phyloP scores from a whole-genome alignment of 2,113 vertebrate genomes.

The Channa argus region DNA sequence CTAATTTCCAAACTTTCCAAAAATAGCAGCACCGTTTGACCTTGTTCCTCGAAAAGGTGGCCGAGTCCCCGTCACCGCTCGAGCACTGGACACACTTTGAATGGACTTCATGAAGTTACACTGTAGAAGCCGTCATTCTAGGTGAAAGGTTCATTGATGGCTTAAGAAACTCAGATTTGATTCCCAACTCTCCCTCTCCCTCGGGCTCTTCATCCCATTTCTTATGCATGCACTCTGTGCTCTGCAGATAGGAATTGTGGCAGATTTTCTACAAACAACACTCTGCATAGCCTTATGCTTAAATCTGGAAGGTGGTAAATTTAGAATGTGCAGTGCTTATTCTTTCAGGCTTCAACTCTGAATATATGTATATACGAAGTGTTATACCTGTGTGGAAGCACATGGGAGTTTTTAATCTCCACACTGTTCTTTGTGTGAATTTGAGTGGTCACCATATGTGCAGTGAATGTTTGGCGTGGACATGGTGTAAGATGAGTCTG shows the following conservation, averaged over 20 bases:
- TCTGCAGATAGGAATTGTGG: constrained; percentile 38
- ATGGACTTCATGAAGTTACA: neutral
- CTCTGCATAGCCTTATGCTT: constrained; percentile 26
- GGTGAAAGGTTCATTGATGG: constrained; percentile 34
- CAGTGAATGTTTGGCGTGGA: constrained; percentile 60
- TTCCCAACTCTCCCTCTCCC: constrained; percentile 24
- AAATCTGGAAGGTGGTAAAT: constrained; percentile 51
- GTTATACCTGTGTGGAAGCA: constrained; percentile 23
- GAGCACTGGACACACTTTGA: neutral
- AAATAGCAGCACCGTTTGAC: constrained; percentile 70
- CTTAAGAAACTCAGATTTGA: constrained; percentile 30
- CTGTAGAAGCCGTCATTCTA: constrained; percentile 12
- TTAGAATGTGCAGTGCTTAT: constrained; percentile 8
- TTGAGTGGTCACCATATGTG: constrained; percentile 66
- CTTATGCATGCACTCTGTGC: constrained; percentile 45
- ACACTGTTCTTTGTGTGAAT: constrained; percentile 51
- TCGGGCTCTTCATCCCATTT: constrained; percentile 31
- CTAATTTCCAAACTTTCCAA: constrained; percentile 57
- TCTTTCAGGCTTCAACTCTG: constrained; percentile 21
- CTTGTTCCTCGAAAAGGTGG: constrained; percentile 60
- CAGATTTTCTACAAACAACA: constrained; percentile 46
- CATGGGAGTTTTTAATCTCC: constrained; percentile 1
- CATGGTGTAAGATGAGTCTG: constrained; percentile 64
- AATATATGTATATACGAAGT: neutral
- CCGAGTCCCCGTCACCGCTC: neutral